Conservation (phyloP, 2,797 vertebrate genomes). For the Alfaro cultratus region DNA sequence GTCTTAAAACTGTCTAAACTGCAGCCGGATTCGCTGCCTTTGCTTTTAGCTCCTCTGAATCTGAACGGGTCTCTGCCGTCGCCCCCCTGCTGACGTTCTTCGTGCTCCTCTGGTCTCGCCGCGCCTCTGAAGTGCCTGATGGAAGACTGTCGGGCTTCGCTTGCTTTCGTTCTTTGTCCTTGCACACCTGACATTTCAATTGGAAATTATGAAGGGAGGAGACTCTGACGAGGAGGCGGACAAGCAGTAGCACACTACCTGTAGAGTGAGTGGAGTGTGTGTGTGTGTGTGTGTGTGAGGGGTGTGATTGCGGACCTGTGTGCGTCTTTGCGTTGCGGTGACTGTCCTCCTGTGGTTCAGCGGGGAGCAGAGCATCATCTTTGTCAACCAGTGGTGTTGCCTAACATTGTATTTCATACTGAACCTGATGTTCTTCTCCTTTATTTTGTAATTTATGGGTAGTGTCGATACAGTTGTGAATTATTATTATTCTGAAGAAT, state of each 20-base stretch:
- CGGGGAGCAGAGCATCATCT: constrained; percentile 79
- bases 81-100: not conserved
- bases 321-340: constrained; percentile 58
- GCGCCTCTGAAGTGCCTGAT: constrained; percentile 31
- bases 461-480: constrained; percentile 89
- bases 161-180: not conserved
- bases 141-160: not conserved
- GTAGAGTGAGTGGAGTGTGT: constrained; percentile 7
- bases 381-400: constrained; percentile 86
- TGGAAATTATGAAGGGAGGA: constrained; percentile 3
- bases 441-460: constrained; percentile 79
- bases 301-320: constrained; percentile 10
- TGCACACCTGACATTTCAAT: not conserved
- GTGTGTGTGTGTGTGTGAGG: constrained; percentile 20
- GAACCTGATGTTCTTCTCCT: constrained; percentile 80
- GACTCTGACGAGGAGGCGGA: not conserved
- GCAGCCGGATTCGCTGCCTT: not conserved
- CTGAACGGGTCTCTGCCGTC: not conserved
- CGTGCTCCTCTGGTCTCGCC: not conserved
- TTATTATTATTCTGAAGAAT: constrained; percentile 76
- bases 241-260: constrained; percentile 42
- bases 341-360: constrained; percentile 77
- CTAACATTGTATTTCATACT: constrained; percentile 88
- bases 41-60: not conserved
- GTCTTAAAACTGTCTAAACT: not conserved